These are phyloP conservation scores for Protula sp. DNA, from an alignment of 2,888 invertebrate species.

Conservation along the genomic window DNA sequence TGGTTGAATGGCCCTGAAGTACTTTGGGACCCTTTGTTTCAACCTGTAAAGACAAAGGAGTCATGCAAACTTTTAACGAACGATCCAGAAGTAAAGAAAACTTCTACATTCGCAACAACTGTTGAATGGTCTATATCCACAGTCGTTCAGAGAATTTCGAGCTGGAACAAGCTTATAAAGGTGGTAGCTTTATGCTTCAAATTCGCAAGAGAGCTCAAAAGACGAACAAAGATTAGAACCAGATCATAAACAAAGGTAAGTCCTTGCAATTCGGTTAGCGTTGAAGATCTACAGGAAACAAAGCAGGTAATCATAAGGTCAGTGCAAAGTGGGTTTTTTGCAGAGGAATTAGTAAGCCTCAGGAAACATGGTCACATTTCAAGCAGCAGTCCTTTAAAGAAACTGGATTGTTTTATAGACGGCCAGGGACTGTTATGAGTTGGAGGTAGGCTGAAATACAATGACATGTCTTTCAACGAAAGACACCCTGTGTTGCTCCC, in stretches of 20 bases:
- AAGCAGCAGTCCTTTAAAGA: not conserved
- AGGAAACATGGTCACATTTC: too few relatives aligned
- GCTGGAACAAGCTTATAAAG: too few relatives aligned
- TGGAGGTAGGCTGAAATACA: not conserved
- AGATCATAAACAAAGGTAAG: too few relatives aligned
- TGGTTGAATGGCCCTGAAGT: constrained; percentile 15
- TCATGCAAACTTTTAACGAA: not conserved
- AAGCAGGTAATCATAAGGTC: not conserved
- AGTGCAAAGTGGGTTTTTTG: not conserved
- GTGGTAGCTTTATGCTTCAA: too few relatives aligned
- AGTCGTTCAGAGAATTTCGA: too few relatives aligned
- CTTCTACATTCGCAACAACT: too few relatives aligned
- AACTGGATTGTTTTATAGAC: constrained; percentile 10
- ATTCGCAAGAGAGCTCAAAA: not conserved
- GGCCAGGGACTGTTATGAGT: constrained; percentile 1
- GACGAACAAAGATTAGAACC: not conserved
- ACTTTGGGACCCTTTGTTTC: constrained; percentile 9
- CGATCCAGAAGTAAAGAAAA: not conserved
- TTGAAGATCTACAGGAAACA: too few relatives aligned
- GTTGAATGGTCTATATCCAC: too few relatives aligned
- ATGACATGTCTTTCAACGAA: not conserved
- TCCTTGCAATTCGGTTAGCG: too few relatives aligned
- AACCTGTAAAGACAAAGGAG: not conserved
- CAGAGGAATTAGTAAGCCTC: not conserved
- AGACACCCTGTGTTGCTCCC: constrained; percentile 5